Evolutionary conservation across 2,888 invertebrate species (phyloP).

Genomic region (Arctia plantaginis): DNA sequence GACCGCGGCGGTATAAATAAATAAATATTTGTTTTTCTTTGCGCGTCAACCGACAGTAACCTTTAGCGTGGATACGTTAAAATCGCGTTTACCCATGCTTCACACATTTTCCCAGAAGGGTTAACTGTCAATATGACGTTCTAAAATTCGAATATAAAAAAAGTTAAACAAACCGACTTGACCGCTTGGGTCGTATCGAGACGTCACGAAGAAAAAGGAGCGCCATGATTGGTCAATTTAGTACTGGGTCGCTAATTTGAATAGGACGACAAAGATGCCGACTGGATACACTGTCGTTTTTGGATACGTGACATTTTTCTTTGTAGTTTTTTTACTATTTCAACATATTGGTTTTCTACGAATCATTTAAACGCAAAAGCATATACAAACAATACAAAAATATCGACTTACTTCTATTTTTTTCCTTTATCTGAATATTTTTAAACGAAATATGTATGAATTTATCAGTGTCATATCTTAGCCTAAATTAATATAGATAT

Average conservation of each 20-base stretch:
- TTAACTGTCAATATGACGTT: constrained; percentile 68
- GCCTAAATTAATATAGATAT: not conserved
- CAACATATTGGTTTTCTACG: constrained; percentile 46
- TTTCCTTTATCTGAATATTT: not conserved
- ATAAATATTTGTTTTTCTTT: constrained; percentile 69
- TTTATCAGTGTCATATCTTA: not conserved
- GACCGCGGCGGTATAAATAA: constrained; percentile 58
- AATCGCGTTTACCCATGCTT: constrained; percentile 60
- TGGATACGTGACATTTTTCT: constrained; percentile 48
- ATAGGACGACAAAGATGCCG: constrained; percentile 64
- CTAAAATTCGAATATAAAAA: constrained; percentile 63
- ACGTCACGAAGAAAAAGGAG: constrained; percentile 67
- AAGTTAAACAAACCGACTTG: constrained; percentile 62
- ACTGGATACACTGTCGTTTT: constrained; percentile 37
- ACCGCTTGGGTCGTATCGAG: constrained; percentile 46
- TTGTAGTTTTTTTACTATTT: constrained; percentile 45
- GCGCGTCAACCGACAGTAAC: constrained; percentile 50
- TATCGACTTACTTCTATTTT: not conserved
- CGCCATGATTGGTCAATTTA: constrained; percentile 57
- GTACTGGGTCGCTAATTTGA: constrained; percentile 67
- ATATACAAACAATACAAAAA: too few relatives aligned
- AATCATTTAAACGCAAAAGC: constrained; percentile 5
- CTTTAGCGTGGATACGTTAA: constrained; percentile 73
- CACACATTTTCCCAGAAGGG: constrained; percentile 75
- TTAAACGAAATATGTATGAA: constrained; percentile 5